Evolutionary conservation across 2,888 invertebrate genomes (phyloP), one percentile per base, ranked within the genome.

Genomic region (Xanthorhoe spadicearia): DNA sequence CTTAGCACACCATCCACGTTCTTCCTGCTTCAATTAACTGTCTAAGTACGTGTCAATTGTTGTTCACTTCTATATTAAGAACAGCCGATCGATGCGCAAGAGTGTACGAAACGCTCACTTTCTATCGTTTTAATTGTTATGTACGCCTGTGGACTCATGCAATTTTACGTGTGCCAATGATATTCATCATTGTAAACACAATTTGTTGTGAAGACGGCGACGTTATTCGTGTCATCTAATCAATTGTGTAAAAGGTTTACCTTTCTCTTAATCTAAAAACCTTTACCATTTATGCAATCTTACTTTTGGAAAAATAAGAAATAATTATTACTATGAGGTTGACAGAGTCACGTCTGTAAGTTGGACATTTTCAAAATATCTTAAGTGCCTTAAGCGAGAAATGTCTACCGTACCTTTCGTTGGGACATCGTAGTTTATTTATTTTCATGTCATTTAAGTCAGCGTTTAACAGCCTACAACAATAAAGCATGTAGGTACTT

Each of bases 71-170:
- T 90, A 87, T 91, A 87, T 89, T 81, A 82, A 87, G 86, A 85
- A 79, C 75, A 55, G 71, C 71, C 72, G 75, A 74, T 73, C 73
- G 84, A 81, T 83, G 82, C 81, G 86, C 85, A 83, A 83, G 84
- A 82, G 80, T 79, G 81, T 82, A 79, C 77, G 82, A 77, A 83
- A 81, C 87, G 87, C 81, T 90, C 87, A 87, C 92, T 93, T 92
- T 92, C 92, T 92, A 92, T 85, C 86, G 81, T 88, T 90, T 92
- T 92, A 91, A 92, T 92, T 92, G 89, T 91, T 90, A 92, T 91
- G 92, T 89, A 86, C 85, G 85, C 75, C 75, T 57, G 61, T 75
- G 71, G 65, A 74, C 85, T 78, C 93, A 92, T 92, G 93, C 93
- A 93, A 93, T 90, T 92, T 90, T 92, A 93, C 93, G 93, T 93